phyloP scores from a whole-genome alignment of 2,797 vertebrate species.

The Pelobates cultripes region DNA sequence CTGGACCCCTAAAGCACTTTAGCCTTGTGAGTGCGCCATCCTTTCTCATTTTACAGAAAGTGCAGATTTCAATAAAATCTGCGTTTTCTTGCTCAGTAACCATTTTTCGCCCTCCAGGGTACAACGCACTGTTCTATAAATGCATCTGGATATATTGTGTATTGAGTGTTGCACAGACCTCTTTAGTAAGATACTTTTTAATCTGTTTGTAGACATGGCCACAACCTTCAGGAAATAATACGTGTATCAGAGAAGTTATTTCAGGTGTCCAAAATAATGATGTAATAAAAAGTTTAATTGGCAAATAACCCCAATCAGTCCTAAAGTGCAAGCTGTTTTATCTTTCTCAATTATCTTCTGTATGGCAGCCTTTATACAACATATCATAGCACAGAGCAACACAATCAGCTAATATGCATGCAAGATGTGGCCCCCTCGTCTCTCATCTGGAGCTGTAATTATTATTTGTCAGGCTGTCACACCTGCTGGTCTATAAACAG shows the following conservation, averaged over 20 bases:
- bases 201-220: too few species aligned
- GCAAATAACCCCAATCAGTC: constrained; percentile 66
- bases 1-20: too few species aligned
- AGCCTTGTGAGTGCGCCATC: too few species aligned
- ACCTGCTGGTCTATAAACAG: constrained; percentile 48
- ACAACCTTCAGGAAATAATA: too few species aligned
- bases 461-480: constrained; percentile 42
- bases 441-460: constrained; percentile 47
- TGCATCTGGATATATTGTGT: too few species aligned
- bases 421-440: constrained; percentile 8
- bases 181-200: too few species aligned
- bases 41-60: too few species aligned
- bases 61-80: too few species aligned
- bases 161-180: too few species aligned
- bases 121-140: too few species aligned
- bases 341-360: constrained; percentile 67
- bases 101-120: too few species aligned
- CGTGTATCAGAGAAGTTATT: constrained; percentile 35
- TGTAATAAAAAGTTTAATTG: constrained; percentile 69
- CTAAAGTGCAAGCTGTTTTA: constrained; percentile 66
- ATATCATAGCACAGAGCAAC: constrained; percentile 40
- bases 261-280: constrained; percentile 59
- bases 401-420: constrained; percentile 30
- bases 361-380: constrained; percentile 63
- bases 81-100: too few species aligned